Evolutionary conservation across 2,888 invertebrate genomes (phyloP).

Genomic region (Eristalinus aeneus): DNA sequence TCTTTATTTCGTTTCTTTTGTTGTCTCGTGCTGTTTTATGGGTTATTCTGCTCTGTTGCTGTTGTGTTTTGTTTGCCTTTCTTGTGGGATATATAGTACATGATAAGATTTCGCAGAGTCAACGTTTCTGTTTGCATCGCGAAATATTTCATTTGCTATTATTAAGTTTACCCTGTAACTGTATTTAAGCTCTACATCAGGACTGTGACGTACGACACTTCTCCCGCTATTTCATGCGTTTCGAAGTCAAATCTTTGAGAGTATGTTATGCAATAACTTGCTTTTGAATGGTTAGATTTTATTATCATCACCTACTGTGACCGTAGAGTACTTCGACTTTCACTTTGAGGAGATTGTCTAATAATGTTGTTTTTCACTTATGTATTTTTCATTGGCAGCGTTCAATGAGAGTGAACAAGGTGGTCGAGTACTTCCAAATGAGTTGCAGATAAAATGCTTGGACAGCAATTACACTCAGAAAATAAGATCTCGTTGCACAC

Average conservation of each 20-base stretch:
- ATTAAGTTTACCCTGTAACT: not conserved
- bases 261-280: slow-evolving; percentile 21
- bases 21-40: slow-evolving; percentile 53
- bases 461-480: not conserved
- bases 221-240: slow-evolving; percentile 4
- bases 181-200: not conserved
- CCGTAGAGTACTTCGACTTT: not conserved
- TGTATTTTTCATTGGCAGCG: not conserved
- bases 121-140: not conserved
- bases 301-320: not conserved
- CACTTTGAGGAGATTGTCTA: not conserved
- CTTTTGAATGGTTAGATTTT: not conserved
- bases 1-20: slow-evolving; percentile 63
- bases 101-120: not conserved
- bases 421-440: not conserved
- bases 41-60: slow-evolving; percentile 25
- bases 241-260: not conserved
- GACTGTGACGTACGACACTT: not conserved
- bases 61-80: slow-evolving; percentile 28
- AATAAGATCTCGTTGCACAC: not conserved
- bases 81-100: not conserved
- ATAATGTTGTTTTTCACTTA: not conserved
- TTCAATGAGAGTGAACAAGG: not conserved
- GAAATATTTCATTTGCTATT: slow-evolving; percentile 11
- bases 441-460: not conserved